Conservation (phyloP, 1,140 invertebrate genomes). For the Temnothorax longispinosus region DNA sequence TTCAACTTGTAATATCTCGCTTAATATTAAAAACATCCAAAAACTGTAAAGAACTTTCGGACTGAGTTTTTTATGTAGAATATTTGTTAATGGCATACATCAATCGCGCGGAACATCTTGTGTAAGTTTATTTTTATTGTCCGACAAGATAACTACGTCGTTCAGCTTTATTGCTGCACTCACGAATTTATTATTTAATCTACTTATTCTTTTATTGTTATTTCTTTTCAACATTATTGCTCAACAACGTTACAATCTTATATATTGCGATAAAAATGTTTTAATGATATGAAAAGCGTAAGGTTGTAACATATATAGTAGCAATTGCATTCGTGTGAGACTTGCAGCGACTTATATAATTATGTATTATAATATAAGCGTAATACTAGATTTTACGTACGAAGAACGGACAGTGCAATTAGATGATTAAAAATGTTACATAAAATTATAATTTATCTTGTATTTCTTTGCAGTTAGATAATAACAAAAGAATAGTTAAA, state of each 20-base stretch:
- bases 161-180: background rate
- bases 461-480: constrained; percentile 22
- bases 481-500: background rate
- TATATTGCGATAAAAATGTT: background rate
- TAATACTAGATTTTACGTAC: background rate
- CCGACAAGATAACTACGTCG: background rate
- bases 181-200: background rate
- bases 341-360: background rate
- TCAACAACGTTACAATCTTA: background rate
- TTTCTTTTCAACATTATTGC: background rate
- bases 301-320: background rate
- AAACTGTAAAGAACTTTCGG: no score
- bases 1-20: no score
- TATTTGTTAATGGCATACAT: background rate
- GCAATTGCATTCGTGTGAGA: background rate
- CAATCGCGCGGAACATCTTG: no score
- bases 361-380: background rate
- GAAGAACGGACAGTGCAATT: background rate
- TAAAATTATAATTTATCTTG: background rate
- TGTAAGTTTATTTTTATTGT: background rate
- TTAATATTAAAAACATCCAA: no score
- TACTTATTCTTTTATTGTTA: background rate
- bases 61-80: background rate
- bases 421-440: background rate
- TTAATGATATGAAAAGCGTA: background rate